Evolutionary conservation across 2,113 vertebrate genomes (phyloP).

Genomic region (Labeo catla): DNA sequence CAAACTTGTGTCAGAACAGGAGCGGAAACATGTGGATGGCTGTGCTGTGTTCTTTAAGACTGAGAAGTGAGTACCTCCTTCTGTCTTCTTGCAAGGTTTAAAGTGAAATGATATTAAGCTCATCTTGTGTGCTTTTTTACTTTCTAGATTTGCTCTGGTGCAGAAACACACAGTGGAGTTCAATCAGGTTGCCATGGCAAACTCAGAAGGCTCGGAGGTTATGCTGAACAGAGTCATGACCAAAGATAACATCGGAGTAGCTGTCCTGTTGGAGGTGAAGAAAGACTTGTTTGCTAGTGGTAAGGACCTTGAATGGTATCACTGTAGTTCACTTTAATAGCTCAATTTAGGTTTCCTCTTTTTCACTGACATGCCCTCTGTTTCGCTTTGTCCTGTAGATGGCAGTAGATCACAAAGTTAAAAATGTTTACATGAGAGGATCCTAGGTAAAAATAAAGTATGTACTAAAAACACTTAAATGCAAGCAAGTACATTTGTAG

Average conservation of each 20-base stretch:
- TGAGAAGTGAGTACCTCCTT: conserved; percentile 83
- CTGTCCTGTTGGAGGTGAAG: conserved; percentile 92
- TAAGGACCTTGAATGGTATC: conserved; percentile 66
- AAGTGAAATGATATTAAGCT: conserved; percentile 5
- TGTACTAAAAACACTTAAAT: too few species aligned
- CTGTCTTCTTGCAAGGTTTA: background rate
- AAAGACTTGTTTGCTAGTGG: conserved; percentile 88
- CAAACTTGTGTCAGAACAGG: conserved; percentile 98
- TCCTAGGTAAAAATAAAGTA: too few species aligned
- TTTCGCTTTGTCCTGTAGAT: conserved; percentile 45
- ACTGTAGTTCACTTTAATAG: background rate
- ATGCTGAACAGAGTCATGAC: conserved; percentile 99
- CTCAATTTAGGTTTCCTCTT: background rate
- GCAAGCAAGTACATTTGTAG: too few species aligned
- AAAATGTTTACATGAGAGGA: background rate
- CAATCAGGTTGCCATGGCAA: conserved; percentile 99
- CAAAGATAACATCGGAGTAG: conserved; percentile 98
- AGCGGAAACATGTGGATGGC: conserved; percentile 97
- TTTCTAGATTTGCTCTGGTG: conserved; percentile 88
- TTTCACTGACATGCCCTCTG: background rate
- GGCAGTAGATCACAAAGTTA: conserved; percentile 43
- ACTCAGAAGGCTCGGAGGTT: conserved; percentile 97
- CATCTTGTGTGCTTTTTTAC: background rate
- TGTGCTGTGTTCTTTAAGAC: conserved; percentile 99
- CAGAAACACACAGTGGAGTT: conserved; percentile 99